A percentile compares a stretch with the other conserved stretches of the same genome.
Conservation (phyloP, 2,888 invertebrate genomes). For the Cryptus viduatorius region DNA sequence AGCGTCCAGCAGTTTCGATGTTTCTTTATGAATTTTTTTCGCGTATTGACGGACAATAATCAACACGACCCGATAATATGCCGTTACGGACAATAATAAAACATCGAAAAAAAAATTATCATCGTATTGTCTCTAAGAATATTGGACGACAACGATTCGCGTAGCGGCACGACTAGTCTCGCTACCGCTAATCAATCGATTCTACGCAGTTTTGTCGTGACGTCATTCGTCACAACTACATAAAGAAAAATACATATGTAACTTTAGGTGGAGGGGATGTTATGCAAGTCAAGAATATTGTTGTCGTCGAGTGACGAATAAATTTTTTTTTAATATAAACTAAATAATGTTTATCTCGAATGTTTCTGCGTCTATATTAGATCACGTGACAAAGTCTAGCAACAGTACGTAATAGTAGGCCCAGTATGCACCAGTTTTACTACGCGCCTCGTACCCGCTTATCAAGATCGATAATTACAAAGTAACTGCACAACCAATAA, state of each 20-base stretch:
- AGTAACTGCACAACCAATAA: neutral
- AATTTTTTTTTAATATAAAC: neutral
- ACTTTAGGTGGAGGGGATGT: neutral
- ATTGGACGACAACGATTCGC: neutral
- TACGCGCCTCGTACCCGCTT: conserved; percentile 13
- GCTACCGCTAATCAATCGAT: conserved; percentile 54
- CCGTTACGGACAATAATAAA: neutral
- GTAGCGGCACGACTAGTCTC: conserved; percentile 16
- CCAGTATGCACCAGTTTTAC: conserved; percentile 34
- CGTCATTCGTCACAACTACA: conserved; percentile 1
- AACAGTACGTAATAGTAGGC: conserved; percentile 57
- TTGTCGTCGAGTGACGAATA: neutral
- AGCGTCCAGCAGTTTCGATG: conserved; percentile 28
- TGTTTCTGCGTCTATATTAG: neutral
- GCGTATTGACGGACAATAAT: neutral
- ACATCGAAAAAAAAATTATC: neutral
- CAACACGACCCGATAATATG: neutral
- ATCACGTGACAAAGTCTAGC: conserved; percentile 43
- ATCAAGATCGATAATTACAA: conserved; percentile 53
- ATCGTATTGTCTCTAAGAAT: conserved; percentile 2
- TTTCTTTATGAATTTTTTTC: conserved; percentile 29
- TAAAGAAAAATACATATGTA: conserved; percentile 1
- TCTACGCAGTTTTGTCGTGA: conserved; percentile 31
- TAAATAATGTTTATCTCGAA: neutral
- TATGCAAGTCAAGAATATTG: neutral